Percentiles rank a stretch among this genome's conserved stretches.
phyloP scores from a whole-genome alignment of 2,888 invertebrate species.

The Hofmannophila pseudospretella region DNA sequence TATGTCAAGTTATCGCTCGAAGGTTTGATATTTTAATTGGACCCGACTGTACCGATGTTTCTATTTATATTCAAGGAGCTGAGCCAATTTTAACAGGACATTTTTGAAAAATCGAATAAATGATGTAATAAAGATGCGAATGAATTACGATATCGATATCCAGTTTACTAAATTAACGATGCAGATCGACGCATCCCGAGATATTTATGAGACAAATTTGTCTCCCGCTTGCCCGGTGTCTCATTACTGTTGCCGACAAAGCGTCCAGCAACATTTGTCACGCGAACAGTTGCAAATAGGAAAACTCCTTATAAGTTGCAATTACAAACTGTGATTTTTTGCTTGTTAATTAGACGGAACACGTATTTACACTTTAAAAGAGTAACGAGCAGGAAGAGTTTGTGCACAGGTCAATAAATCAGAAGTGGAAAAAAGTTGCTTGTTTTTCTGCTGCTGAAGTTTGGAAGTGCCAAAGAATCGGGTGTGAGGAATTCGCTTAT shows the following conservation, averaged over 20 bases:
- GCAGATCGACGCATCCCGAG: constrained; percentile 62
- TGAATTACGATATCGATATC: constrained; percentile 65
- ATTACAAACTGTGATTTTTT: constrained; percentile 36
- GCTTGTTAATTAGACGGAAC: constrained; percentile 35
- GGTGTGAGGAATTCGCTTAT: constrained; percentile 35
- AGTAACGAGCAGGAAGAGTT: constrained; percentile 23
- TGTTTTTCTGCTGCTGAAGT: constrained; percentile 24
- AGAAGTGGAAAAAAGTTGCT: constrained; percentile 22
- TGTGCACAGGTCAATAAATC: constrained; percentile 27
- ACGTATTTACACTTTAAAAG: constrained; percentile 26
- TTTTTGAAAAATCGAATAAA: constrained; percentile 4
- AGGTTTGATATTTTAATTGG: constrained; percentile 2
- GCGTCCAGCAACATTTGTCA: constrained; percentile 59
- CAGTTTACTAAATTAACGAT: constrained; percentile 60
- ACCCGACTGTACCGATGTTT: not conserved
- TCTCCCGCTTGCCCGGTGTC: constrained; percentile 55
- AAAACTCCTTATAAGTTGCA: constrained; percentile 43
- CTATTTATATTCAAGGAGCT: constrained; percentile 2
- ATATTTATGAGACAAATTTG: constrained; percentile 74
- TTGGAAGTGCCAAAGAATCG: not conserved
- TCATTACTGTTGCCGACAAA: constrained; percentile 71
- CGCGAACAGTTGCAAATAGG: constrained; percentile 65
- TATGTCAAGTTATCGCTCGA: not conserved
- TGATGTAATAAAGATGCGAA: constrained; percentile 56
- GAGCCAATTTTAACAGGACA: not conserved